Evolutionary conservation across 2,113 vertebrate species (phyloP).

Genomic region (Copsychus sechellarum): DNA sequence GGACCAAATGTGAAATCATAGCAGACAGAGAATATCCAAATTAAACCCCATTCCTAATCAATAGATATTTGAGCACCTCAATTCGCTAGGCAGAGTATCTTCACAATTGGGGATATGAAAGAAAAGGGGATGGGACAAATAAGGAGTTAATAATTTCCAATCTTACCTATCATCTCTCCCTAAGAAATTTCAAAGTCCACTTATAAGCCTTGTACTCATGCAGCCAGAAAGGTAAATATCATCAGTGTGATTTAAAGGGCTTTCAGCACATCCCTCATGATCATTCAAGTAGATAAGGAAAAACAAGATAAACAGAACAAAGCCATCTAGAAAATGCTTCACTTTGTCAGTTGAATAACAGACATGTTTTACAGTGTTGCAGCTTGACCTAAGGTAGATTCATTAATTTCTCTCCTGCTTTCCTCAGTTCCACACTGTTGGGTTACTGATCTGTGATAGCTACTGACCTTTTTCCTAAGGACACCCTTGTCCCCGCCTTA

Average conservation of each 20-base stretch:
- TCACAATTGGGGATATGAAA: background rate
- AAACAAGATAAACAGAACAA: background rate
- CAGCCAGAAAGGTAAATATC: background rate
- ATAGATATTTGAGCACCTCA: background rate
- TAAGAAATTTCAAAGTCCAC: background rate
- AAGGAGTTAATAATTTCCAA: background rate
- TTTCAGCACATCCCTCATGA: background rate
- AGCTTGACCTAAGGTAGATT: background rate
- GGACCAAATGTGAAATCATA: background rate
- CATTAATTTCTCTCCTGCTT: background rate
- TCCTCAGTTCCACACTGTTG: background rate
- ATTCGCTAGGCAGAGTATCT: background rate
- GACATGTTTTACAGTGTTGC: background rate
- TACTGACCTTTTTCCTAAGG: background rate
- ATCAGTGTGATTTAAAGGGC: background rate
- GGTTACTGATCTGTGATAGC: background rate
- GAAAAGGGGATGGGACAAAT: background rate
- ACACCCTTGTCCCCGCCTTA: background rate
- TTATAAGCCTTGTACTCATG: background rate
- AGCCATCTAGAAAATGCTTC: background rate
- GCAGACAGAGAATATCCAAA: background rate
- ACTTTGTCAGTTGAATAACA: background rate
- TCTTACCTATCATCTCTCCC: background rate
- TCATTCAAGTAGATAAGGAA: background rate
- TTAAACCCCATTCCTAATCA: background rate